Evolutionary conservation across 2,113 vertebrate genomes (phyloP), one percentile per base, ranked within the genome.

Genomic region (Elgaria multicarinata): DNA sequence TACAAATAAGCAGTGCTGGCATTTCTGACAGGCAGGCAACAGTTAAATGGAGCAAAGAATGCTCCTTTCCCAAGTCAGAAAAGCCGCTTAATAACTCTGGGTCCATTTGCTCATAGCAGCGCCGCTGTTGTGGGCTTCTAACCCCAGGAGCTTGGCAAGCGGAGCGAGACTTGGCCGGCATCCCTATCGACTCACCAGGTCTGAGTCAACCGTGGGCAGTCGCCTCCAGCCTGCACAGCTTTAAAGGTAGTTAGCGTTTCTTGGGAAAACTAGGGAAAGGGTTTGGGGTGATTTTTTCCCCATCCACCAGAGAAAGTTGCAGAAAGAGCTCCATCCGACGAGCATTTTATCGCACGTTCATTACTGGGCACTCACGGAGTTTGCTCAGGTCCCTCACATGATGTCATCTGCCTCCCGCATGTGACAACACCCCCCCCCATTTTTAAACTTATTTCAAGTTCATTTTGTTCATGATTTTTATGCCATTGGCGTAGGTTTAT

Each of bases 121-220:
- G n/a, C 90, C 93, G 53, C 77, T 90, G 90, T 69, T 95, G 95
- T 97, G 94, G 91, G 89, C 89, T 93, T 20, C 85, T 94, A 95
- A 96, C 96, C 95, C 96, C 97, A 94, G 96, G 97, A 96, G 96
- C 93, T 97, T 97, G 97, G 97, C 96, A 96, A 90, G 91, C 62
- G 12, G n/a, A 75, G 67, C 42, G 75, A 82, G 62, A 85, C 94
- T 96, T 97, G 97, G 96, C 96, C 91, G 75, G 50, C 75, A 91
- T 95, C 95, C 92, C 91, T 71, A 74, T 80, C 90, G 92, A 86
- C 91, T 96, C 94, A 94, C 93, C 28, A 77, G 86, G 91, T 95
- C 92, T 92, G 93, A 94, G 92, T 94, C 94, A 85, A 72, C 85
- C 89, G 24, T 90, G 89, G 94, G 53, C 94, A 94, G 89, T 88